Conservation (phyloP, 1,140 invertebrate genomes). For the Bombus balteatus region DNA sequence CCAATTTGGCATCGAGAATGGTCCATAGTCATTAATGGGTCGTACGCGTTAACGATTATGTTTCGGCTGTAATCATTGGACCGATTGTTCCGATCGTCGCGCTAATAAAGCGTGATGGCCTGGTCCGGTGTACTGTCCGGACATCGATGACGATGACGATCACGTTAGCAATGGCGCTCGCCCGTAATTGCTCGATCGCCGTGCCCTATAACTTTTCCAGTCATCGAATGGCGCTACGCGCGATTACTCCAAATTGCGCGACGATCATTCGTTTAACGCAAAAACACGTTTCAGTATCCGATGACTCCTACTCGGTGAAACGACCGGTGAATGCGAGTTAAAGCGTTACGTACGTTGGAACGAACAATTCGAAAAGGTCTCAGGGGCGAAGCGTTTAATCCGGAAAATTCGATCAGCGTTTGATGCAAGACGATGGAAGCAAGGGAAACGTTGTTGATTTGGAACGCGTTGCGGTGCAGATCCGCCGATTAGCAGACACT, state of each 20-base stretch:
- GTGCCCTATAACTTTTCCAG: constrained; percentile 3
- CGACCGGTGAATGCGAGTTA: not conserved
- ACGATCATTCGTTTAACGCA: not conserved
- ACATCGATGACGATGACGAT: constrained; percentile 75
- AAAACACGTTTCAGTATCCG: not conserved
- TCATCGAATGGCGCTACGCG: constrained; percentile 14
- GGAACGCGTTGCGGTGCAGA: constrained; percentile 45
- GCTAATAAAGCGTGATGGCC: constrained; percentile 79
- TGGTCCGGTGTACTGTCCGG: constrained; percentile 14
- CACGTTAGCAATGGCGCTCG: constrained; percentile 35
- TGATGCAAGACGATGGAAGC: not conserved
- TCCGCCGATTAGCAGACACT: constrained; percentile 64
- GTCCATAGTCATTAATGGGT: constrained; percentile 80
- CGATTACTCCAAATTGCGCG: not conserved
- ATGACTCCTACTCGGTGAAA: not conserved
- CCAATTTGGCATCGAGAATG: constrained; percentile 79
- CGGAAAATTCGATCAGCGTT: constrained; percentile 35
- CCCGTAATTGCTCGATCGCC: constrained; percentile 76
- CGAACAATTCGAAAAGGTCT: not conserved
- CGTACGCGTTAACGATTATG: constrained; percentile 81
- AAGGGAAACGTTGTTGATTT: not conserved
- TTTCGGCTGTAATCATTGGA: constrained; percentile 81
- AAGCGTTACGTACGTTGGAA: not conserved
- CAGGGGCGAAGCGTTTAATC: constrained; percentile 12
- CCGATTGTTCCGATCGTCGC: constrained; percentile 79